Percentiles rank a stretch among this genome's conserved stretches.
Conservation (phyloP, 2,797 vertebrate species). For the Sphenodon punctatus region DNA sequence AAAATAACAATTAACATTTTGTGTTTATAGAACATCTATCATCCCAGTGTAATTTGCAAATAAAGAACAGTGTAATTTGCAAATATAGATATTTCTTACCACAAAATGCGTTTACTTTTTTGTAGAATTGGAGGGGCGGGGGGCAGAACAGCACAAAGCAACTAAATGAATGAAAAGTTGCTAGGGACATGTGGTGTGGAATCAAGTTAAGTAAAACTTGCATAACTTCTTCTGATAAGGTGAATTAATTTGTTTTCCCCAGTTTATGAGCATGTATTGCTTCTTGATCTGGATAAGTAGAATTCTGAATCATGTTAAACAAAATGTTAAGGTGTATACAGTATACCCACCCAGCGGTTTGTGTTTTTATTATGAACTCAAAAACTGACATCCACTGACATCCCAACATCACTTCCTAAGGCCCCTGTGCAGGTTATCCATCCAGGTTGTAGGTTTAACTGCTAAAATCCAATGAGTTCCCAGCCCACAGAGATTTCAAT, state of each 20-base stretch:
- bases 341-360: too few relatives aligned
- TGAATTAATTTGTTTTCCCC: too few relatives aligned
- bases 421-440: not conserved
- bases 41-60: not conserved
- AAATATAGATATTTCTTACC: not conserved
- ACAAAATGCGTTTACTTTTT: constrained; percentile 5
- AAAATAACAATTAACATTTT: not conserved
- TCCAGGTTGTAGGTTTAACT: not conserved
- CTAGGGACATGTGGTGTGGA: too few relatives aligned
- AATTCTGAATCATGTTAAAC: too few relatives aligned
- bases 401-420: not conserved
- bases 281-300: too few relatives aligned
- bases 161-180: constrained; percentile 1
- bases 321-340: too few relatives aligned
- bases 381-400: not conserved
- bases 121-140: not conserved
- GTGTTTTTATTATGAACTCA: too few relatives aligned
- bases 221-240: too few relatives aligned
- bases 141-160: not conserved
- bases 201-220: too few relatives aligned
- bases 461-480: not conserved
- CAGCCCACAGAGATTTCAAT: not conserved
- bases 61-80: not conserved
- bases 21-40: not conserved
- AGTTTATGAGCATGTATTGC: too few relatives aligned